Percentiles rank a stretch among this genome's conserved stretches.
These are phyloP conservation scores for Ptychadena robeensis DNA, from an alignment of 2,797 vertebrate species.

Conservation along the genomic window DNA sequence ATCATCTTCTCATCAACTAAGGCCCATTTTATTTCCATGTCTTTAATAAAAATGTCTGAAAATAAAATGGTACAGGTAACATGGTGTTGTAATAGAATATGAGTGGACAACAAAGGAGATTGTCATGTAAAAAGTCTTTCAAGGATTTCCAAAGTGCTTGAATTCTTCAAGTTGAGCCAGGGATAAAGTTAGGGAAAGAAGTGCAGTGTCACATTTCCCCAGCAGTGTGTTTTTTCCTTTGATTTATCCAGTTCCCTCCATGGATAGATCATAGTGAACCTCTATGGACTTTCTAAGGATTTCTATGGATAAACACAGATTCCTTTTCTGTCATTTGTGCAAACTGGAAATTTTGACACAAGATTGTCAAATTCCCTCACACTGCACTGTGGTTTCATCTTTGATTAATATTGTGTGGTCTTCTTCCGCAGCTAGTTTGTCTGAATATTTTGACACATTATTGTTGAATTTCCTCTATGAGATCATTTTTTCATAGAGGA, in stretches of 20 bases:
- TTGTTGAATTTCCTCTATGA: slow-evolving; percentile 36
- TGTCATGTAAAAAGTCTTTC: neutral
- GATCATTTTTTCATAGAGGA: slow-evolving; percentile 1
- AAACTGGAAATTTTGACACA: slow-evolving; percentile 57
- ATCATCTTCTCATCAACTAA: neutral
- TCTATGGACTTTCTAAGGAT: slow-evolving; percentile 22
- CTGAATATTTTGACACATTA: slow-evolving; percentile 49
- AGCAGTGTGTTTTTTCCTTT: slow-evolving; percentile 28
- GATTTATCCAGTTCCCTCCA: slow-evolving; percentile 20
- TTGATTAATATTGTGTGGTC: slow-evolving; percentile 32
- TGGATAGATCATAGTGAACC: slow-evolving; percentile 34
- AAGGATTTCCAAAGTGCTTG: neutral
- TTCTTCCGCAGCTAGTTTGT: slow-evolving; percentile 30
- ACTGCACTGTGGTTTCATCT: slow-evolving; percentile 41
- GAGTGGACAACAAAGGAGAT: neutral
- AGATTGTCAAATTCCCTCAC: slow-evolving; percentile 50
- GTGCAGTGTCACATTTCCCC: slow-evolving; percentile 11
- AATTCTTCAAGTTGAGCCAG: slow-evolving; percentile 7
- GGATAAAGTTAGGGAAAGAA: slow-evolving; percentile 1
- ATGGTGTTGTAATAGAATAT: neutral
- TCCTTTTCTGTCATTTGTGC: slow-evolving; percentile 36
- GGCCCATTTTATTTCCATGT: too few species aligned
- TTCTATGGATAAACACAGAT: slow-evolving; percentile 37
- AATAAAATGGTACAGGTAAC: neutral
- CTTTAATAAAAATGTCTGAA: neutral